Percentiles rank a stretch among this genome's conserved stretches.
Conservation (phyloP, 2,797 vertebrate genomes). For the Brachyalestes nurse region DNA sequence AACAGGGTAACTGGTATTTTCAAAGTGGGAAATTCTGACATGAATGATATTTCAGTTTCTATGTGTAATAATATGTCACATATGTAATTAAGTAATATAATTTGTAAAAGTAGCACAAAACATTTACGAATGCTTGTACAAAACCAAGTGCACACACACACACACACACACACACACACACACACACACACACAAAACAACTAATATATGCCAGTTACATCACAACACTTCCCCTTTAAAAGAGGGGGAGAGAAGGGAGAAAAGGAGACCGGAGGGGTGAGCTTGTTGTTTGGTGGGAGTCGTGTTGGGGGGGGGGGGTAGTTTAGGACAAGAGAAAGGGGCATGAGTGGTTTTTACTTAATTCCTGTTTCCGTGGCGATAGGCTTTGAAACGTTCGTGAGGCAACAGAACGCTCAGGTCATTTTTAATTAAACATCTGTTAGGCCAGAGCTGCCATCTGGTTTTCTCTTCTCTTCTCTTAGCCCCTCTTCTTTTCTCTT, state of each 20-base stretch:
- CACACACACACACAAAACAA: not conserved
- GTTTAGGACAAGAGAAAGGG: not conserved
- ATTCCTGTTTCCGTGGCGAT: not conserved
- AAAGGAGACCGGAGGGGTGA: not conserved
- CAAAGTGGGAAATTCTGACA: no score
- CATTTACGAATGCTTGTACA: no score
- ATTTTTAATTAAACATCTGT: not conserved
- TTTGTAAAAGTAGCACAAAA: no score
- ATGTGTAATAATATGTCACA: no score
- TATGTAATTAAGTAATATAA: no score
- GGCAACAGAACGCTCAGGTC: conserved; percentile 2
- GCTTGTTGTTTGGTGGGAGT: not conserved
- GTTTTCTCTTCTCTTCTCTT: not conserved
- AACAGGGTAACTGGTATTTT: no score
- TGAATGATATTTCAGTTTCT: no score
- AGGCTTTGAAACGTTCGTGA: not conserved
- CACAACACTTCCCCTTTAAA: not conserved
- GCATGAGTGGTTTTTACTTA: not conserved
- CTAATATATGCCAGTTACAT: not conserved
- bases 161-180: not conserved
- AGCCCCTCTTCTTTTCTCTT: not conserved
- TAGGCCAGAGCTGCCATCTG: not conserved
- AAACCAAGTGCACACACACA: no score
- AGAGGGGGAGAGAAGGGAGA: not conserved
- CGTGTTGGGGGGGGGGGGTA: not conserved